Evolutionary conservation across 2,888 invertebrate species (phyloP), one percentile per base, ranked within the genome.

Genomic region (Cyrtodaria siliqua): DNA sequence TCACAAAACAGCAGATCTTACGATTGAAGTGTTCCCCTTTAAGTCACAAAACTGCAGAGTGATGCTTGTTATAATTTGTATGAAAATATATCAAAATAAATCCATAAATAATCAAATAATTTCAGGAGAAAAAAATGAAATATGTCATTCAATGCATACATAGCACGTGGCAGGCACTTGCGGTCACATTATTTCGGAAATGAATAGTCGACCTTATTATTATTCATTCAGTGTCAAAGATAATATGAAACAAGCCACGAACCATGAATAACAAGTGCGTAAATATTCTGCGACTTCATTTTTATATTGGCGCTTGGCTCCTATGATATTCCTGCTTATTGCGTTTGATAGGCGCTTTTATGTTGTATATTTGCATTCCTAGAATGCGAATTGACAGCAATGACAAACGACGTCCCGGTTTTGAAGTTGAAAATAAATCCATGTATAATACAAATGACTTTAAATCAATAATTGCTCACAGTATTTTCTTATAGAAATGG

Each of bases 181-280:
- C 12, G 33, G 33, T 33, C 12, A 33, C 33, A 33, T 33, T 33
- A 33, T 4, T 33, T 33, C 12, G n/a, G 33, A 33, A 33, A 33
- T 33, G 33, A 33, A 33, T 33, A 33, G 33, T 12, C 12, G 33
- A 33, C 6, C 52, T 67, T 40, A 60, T 60, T 68, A 26, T 9
- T 69, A 69, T 69, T 44, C 60, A 69, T 53, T 8, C 18, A 16
- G n/a, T 70, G 70, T 70, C 62, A 62, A n/a, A 50, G 44, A 33
- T 24, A 27, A 57, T 70, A 70, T 38, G 44, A 29, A 38, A 18
- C 24, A 26, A 27, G 56, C 42, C 26, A 38, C 49, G 40, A 50
- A 29, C 49, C 56, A 62, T 62, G 70, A 61, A 70, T 70, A 70
- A 70, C 53, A 62, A 61, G 42, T 55, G 47, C 27, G 70, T 62